Base-by-base conservation (phyloP, 2,113 vertebrate species). In the Mionectes macconnelli region DNA sequence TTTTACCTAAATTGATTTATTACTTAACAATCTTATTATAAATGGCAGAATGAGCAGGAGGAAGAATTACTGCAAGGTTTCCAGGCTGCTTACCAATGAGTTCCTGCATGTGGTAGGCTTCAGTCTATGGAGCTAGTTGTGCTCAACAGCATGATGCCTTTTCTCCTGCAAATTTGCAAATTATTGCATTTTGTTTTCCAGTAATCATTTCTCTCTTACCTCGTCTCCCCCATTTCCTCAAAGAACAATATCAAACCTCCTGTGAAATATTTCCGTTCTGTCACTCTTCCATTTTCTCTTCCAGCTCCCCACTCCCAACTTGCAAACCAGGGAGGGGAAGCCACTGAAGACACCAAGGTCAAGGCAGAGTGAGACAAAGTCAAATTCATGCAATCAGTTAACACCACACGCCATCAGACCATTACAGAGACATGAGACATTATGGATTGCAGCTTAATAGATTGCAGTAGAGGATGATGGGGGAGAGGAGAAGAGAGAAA, bases 401-500 rank as follows among this genome's bases (percentile, higher is more conserved):
- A 95, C 94, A 87, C 75, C 40, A 11, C 78, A 63, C 13, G 1
- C 87, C 82, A 66, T 59, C 94, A 77, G 81, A 45, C 92, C 90
- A 86, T 95, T 95, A 97, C 56, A 60, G 78, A 79, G 79, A 94
- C 89, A 52, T 3, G 11, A 88, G 87, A 82, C 8, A 0, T 94
- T 97, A 95, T 90, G 84, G 84, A 97, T 94, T 94, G 87, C 88
- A 81, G 84, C 62, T 92, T 95, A 95, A 97, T 52, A 96, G 94
- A 93, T 95, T 7, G 1, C 87, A 85, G 73, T 76, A 78, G 90
- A 83, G 75, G 89, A 77, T 80, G 70, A 80, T 94, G 85, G 59
- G 76, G 72, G 56, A 93, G 60, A 73, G 59, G 57, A 64, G 73
- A 93, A 92, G 88, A 90, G 64, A 78, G 50, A 88, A 95, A 88